Evolutionary conservation across 2,888 invertebrate genomes (phyloP).

Genomic region (Heliconius aoede): DNA sequence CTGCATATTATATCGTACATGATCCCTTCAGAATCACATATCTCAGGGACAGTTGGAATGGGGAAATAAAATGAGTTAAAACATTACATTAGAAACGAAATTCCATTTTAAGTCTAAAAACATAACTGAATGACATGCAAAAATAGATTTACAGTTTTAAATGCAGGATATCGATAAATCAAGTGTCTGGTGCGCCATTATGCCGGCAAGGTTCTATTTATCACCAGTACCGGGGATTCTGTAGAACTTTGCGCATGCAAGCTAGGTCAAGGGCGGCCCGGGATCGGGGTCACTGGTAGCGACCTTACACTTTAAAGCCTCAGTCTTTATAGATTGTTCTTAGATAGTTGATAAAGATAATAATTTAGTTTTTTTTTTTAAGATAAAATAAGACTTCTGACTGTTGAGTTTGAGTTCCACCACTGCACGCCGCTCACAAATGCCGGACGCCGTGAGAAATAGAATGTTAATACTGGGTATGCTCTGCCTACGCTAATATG

Average conservation of each 20-base stretch:
- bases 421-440: too few relatives aligned
- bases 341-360: background rate
- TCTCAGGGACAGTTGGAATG: too few relatives aligned
- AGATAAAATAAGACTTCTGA: background rate
- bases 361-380: background rate
- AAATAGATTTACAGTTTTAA: background rate
- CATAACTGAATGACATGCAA: background rate
- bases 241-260: slow-evolving; percentile 43
- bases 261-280: slow-evolving; percentile 51
- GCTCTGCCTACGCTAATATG: too few relatives aligned
- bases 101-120: background rate
- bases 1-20: too few relatives aligned
- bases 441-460: background rate
- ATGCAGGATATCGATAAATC: slow-evolving; percentile 31
- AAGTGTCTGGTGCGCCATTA: slow-evolving; percentile 29
- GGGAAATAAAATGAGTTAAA: too few relatives aligned
- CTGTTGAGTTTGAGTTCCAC: background rate
- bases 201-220: slow-evolving; percentile 45
- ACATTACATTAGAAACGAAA: too few relatives aligned
- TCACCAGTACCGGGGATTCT: slow-evolving; percentile 36
- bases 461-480: too few relatives aligned
- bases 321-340: slow-evolving; percentile 11
- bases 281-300: slow-evolving; percentile 41
- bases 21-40: too few relatives aligned
- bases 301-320: slow-evolving; percentile 1